Base-by-base conservation (phyloP, 2,113 vertebrate genomes). In the Rhinopomastus cyanomelas region DNA sequence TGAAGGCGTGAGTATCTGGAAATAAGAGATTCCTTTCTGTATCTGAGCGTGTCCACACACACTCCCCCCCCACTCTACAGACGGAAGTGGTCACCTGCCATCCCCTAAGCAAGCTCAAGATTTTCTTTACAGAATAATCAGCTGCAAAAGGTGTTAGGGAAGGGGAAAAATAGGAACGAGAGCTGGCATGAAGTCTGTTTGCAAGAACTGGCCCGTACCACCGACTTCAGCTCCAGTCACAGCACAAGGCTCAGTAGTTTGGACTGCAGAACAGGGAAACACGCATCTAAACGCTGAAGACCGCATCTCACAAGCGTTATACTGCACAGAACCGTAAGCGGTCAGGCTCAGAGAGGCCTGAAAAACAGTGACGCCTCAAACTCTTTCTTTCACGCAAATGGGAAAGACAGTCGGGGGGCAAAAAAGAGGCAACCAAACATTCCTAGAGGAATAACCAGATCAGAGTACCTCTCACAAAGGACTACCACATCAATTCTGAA, bases 221-320 rank as follows among this genome's bases (percentile, higher is more conserved):
- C 84, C 74, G 53, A 61, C 65, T 83, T 34, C 22, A 88, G 82
- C 29, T 72, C 79, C 78, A 89, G 57, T 78, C 76, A 64, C 30
- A 91, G 56, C 62, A 57, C 68, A 66, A 72, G 62, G 75, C 19
- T 78, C 36, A 48, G 65, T 57, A 78, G 68, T 51, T 66, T 65
- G 55, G 65, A 89, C 27, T 57, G 49, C 30, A 67, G 65, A 92
- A 81, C 52, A 93, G 82, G 73, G 81, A 85, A 83, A 89, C 52
- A 85, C 16, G 65, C 60, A 64, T 25, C 44, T 73, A 30, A 93
- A 82, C 52, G 90, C 55, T 55, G 82, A 78, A 82, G 60, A 30
- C 13, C 20, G 14, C 36, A 91, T 61, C 61, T 88, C 55, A 42
- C 59, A 52, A 78, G 10, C 11, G 6, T 51, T 78, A 61, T 20